Evolutionary conservation across 2,888 invertebrate species (phyloP), one percentile per base, ranked within the genome.

Genomic region (Argynnis bischoffii): DNA sequence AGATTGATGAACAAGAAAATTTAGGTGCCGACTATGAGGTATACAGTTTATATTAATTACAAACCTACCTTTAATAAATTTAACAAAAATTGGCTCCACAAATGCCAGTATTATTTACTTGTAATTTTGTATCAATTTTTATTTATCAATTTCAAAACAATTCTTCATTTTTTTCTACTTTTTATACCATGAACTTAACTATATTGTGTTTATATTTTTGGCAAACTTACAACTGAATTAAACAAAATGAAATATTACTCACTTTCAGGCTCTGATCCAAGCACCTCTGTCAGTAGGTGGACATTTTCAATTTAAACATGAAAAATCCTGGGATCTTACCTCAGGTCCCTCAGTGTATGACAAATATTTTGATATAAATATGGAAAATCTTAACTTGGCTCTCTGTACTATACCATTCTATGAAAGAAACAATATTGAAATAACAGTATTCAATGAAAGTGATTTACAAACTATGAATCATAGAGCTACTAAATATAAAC

Each of bases 261-360:
- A 16, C 55, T 69, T 68, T 14, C 54, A 93, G 93, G 85, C 89
- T 82, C 81, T 93, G 1, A 87, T 88, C 63, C 83, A 87, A 78
- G 85, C 86, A 50, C 88, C 92, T 14, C 74, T 87, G 26, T 85
- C 90, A 21, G 75, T 85, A 1, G 93, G 93, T n/a, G 89, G 89
- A 5, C 92, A 93, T 78, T 93, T 93, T 73, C 93, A 93, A 79
- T 93, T 93, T 69, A 93, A 93, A 78, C 93, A 93, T 75, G 93
- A 93, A 76, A 93, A 92, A 71, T 87, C 90, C 0, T 93, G 93
- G 93, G 89, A 90, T 60, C 75, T 81, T 26, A 81, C 78, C 41
- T 82, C 84, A 31, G 85, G 81, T 0, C 87, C 90, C 1, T 85
- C 91, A 1, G 72, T 84, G 35, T 92, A 90, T 72, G 90, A 92